Conservation (phyloP, 1,140 invertebrate genomes). For the Apis dorsata region DNA sequence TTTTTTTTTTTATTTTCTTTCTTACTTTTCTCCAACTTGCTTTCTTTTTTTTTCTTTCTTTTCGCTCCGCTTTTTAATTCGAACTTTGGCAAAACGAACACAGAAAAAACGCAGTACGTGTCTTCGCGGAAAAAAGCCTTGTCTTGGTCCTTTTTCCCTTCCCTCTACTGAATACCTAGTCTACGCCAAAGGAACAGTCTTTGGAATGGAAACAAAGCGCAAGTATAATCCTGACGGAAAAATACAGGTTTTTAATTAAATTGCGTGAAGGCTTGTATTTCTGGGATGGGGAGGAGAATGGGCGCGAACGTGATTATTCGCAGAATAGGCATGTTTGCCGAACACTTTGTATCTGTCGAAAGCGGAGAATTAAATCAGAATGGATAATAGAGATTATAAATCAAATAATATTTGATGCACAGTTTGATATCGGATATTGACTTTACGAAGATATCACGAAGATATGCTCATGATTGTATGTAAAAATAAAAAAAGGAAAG, state of each 20-base stretch:
- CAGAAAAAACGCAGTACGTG: background rate
- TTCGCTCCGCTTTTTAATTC: background rate
- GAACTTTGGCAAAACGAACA: slow-evolving; percentile 4
- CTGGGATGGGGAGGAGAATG: no score
- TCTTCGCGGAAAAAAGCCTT: slow-evolving; percentile 3
- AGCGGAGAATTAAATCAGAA: slow-evolving; percentile 24
- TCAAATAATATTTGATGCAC: slow-evolving; percentile 41
- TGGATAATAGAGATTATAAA: slow-evolving; percentile 19
- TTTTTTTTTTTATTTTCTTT: background rate
- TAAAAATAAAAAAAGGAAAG: background rate
- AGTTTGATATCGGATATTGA: slow-evolving; percentile 1
- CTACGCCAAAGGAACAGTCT: slow-evolving; percentile 14
- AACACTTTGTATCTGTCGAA: slow-evolving; percentile 22
- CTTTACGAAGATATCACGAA: background rate
- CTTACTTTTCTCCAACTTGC: no score
- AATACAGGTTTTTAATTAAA: slow-evolving; percentile 65
- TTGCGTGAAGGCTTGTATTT: slow-evolving; percentile 42
- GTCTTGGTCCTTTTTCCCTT: background rate
- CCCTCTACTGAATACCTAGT: background rate
- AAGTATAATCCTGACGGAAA: slow-evolving; percentile 45
- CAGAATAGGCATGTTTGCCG: slow-evolving; percentile 26
- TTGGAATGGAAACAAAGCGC: slow-evolving; percentile 19
- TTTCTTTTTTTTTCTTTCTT: no score
- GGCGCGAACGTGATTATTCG: slow-evolving; percentile 29
- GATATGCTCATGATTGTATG: background rate